Conservation (phyloP, 35 echinoderm and acorn worm species). For the Anneissia japonica region DNA sequence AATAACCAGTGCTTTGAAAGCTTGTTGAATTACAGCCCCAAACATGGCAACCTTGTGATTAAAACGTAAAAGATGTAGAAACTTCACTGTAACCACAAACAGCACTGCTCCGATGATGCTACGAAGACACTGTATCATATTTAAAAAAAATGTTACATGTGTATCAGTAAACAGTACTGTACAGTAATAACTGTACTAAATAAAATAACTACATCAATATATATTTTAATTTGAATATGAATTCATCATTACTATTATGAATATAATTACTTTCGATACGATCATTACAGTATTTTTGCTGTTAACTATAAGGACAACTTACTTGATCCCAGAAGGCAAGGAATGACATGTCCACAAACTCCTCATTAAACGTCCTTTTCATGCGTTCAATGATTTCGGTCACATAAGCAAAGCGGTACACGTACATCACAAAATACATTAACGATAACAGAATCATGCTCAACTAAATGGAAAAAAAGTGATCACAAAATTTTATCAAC, state of each 20-base stretch:
- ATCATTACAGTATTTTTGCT: background rate
- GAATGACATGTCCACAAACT: conserved; percentile 86
- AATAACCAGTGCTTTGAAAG: conserved; percentile 56
- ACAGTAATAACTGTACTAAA: too few species aligned
- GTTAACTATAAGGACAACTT: background rate
- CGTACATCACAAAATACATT: conserved; percentile 70
- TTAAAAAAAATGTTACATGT: too few species aligned
- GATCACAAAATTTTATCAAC: too few species aligned
- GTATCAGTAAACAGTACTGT: too few species aligned
- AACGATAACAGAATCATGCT: conserved; percentile 44
- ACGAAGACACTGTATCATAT: conserved; percentile 43
- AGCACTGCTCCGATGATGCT: conserved; percentile 69
- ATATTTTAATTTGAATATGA: too few species aligned
- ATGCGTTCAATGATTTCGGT: conserved; percentile 38
- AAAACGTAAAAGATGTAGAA: conserved; percentile 70
- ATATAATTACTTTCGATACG: too few species aligned
- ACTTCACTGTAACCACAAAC: conserved; percentile 65
- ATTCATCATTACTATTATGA: too few species aligned
- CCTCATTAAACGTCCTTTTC: conserved; percentile 56
- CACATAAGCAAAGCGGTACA: conserved; percentile 65
- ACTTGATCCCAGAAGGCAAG: conserved; percentile 98
- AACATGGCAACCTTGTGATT: conserved; percentile 73
- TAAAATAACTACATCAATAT: too few species aligned
- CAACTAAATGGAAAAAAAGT: conserved; percentile 13
- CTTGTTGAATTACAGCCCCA: conserved; percentile 63